Evolutionary conservation across 2,113 vertebrate species (phyloP).

Genomic region (Pygoscelis adeliae): DNA sequence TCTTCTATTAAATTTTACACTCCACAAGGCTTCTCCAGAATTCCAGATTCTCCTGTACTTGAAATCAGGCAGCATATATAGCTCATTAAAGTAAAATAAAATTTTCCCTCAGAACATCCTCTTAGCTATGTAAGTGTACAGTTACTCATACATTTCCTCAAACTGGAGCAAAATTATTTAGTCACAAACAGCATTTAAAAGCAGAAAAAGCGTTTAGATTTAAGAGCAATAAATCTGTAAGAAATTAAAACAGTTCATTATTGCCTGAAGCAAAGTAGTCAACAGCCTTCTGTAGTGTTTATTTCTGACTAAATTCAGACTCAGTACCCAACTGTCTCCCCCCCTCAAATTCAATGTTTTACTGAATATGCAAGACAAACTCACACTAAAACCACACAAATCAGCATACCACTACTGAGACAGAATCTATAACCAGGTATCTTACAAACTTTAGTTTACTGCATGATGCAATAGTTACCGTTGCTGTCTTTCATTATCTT

Average conservation of each 20-base stretch:
- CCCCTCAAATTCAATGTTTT: background rate
- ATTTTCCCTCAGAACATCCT: background rate
- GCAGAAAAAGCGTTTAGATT: background rate
- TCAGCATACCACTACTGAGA: rapidly evolving
- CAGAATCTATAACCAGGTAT: rapidly evolving
- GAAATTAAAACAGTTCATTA: background rate
- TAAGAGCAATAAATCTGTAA: background rate
- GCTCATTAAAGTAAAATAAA: background rate
- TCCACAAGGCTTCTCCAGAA: background rate
- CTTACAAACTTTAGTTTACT: too few relatives aligned
- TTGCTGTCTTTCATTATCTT: background rate
- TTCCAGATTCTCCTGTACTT: background rate
- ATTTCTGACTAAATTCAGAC: background rate
- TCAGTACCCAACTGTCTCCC: background rate
- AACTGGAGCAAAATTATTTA: background rate
- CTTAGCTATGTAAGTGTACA: background rate
- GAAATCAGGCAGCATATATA: background rate
- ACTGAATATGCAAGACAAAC: background rate
- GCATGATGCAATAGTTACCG: rapidly evolving
- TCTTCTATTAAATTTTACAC: background rate
- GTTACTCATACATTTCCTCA: background rate
- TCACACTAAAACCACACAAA: background rate
- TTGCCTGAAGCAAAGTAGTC: background rate
- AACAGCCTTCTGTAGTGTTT: background rate
- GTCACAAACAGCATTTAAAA: background rate